Evolutionary conservation across 2,797 vertebrate genomes (phyloP).

Genomic region (Gymnoscopelus braueri): DNA sequence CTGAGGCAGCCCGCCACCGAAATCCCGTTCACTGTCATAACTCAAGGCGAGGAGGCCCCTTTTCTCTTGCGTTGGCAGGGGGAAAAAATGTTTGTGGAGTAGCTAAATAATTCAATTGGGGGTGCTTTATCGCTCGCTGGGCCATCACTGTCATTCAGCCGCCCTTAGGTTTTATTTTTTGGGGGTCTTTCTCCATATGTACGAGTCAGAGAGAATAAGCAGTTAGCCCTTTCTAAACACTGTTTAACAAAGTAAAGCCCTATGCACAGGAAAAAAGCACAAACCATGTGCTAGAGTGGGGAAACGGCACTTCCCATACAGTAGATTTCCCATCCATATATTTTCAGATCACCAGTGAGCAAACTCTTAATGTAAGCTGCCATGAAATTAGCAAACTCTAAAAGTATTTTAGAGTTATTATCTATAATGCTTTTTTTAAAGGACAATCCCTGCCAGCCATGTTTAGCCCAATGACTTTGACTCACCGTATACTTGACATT

Average conservation of each 20-base stretch:
- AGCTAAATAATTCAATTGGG: constrained; percentile 61
- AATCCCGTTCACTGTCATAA: constrained; percentile 69
- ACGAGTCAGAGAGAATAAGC: constrained; percentile 23
- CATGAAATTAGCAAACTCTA: too few species aligned
- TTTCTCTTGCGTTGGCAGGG: constrained; percentile 46
- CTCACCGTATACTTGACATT: too few species aligned
- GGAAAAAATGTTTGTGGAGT: constrained; percentile 58
- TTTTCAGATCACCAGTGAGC: too few species aligned
- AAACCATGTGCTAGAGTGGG: not conserved
- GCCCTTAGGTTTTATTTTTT: constrained; percentile 10
- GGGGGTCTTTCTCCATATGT: constrained; percentile 24
- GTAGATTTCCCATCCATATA: too few species aligned
- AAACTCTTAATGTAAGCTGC: too few species aligned
- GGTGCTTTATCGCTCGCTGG: constrained; percentile 36
- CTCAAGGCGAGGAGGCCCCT: constrained; percentile 42
- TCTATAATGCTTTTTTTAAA: too few species aligned
- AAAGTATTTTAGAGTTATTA: too few species aligned
- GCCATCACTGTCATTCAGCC: constrained; percentile 53
- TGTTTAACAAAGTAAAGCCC: constrained; percentile 43
- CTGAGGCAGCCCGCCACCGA: constrained; percentile 50
- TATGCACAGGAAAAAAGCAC: constrained; percentile 48
- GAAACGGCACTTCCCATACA: too few species aligned
- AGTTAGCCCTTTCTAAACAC: constrained; percentile 50
- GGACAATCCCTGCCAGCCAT: too few species aligned
- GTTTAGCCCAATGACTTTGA: too few species aligned